Base-by-base conservation (phyloP, 2,797 vertebrate genomes). In the Caiman crocodilus region DNA sequence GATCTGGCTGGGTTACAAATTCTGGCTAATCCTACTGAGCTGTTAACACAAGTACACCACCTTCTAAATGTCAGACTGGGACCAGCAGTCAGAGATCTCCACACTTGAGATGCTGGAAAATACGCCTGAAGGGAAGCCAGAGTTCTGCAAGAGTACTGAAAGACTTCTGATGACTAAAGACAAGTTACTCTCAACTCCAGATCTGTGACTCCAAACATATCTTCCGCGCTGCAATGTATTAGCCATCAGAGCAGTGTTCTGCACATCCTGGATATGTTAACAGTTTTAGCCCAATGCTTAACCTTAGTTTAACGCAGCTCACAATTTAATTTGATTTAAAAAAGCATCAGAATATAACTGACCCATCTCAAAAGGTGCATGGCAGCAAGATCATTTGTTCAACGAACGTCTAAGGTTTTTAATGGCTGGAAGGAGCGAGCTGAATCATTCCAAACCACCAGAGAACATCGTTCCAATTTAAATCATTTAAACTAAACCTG, bases 321-420 rank as follows among this genome's bases (percentile, higher is more conserved):
- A 42, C 69, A 42, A 35, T 25, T 73, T 35, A 50, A 21, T 50
- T 73, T 15, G 35, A 15, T 42, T 71, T 71, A 23, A 20, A 71
- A 42, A 71, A 32, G 20, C 11, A 13, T 35, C 30, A 69, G 67
- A 12, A 14, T 30, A 23, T 16, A 35, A 23, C 4, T 73, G 14
- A 75, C 20, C 75, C 84, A 23, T 8, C 1, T 0, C 59, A 32
- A 23, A 7, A 28, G 79, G 32, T 17, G 28, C 0, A 14, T 11
- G 23, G 30, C 0, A 15, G 21, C 26, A 9, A 4, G 4, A 0
- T 3, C 10, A 2, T 7, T 30, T 42, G 50, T 76, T 26, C 4
- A 73, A 25, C 26, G 32, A 73, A 50, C 10, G 12, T 25, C 32
- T 23, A 50, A 42, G 32, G 42, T 42, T 50, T 21, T 25, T 42